Evolutionary conservation across 2,113 vertebrate species (phyloP).

Genomic region (Colistium nudipinnis): DNA sequence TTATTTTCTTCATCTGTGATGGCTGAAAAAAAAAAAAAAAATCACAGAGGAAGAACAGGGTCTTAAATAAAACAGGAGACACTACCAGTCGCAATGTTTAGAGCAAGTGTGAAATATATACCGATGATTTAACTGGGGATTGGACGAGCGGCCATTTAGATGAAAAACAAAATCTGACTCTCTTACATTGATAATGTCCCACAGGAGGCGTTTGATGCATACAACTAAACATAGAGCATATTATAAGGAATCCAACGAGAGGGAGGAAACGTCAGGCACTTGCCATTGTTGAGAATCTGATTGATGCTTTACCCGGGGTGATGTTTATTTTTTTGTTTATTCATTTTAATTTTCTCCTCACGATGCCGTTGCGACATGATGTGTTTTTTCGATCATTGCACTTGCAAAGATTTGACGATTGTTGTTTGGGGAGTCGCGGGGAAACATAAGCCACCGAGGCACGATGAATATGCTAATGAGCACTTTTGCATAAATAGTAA

Average conservation of each 20-base stretch:
- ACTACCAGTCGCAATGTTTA: too few species aligned
- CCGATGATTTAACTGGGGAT: too few species aligned
- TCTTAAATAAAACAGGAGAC: too few species aligned
- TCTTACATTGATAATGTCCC: too few species aligned
- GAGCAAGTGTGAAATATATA: too few species aligned
- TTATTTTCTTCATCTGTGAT: too few species aligned
- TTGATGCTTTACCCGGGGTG: too few species aligned
- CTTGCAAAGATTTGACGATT: neutral
- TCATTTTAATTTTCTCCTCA: neutral
- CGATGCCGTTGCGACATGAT: neutral
- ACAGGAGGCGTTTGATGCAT: neutral
- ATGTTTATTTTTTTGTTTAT: too few species aligned
- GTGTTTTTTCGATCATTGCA: neutral
- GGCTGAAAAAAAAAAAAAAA: neutral
- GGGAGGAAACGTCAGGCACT: neutral
- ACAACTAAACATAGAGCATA: neutral
- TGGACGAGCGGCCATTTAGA: too few species aligned
- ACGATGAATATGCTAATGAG: constrained; percentile 28
- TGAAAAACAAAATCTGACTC: too few species aligned
- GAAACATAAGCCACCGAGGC: neutral
- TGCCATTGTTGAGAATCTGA: too few species aligned
- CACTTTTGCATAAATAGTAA: constrained; percentile 16
- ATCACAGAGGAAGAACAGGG: too few species aligned
- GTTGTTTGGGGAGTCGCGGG: neutral
- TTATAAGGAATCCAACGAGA: neutral